phyloP scores from a whole-genome alignment of 2,113 vertebrate genomes.

The Plotosus lineatus region DNA sequence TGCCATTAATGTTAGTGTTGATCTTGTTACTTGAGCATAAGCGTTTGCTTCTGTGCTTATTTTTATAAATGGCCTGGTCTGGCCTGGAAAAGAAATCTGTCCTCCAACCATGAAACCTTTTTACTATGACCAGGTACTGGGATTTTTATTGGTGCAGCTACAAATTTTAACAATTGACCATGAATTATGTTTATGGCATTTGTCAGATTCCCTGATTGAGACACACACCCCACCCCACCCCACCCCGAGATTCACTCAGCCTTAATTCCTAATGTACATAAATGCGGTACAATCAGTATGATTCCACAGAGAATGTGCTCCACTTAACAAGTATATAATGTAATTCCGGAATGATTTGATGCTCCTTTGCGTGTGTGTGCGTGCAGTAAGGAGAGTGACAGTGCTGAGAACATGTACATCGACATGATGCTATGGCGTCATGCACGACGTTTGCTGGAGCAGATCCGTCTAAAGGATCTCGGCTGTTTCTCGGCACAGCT shows the following conservation, averaged over 20 bases:
- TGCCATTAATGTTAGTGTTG: neutral
- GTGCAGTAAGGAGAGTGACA: conserved; percentile 83
- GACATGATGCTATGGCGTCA: conserved; percentile 99
- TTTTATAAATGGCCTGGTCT: neutral
- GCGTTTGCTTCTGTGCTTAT: neutral
- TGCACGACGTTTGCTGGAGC: conserved; percentile 90
- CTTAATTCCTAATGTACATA: too few relatives aligned
- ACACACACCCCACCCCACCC: too few relatives aligned
- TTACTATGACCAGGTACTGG: neutral
- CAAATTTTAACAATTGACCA: too few relatives aligned
- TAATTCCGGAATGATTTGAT: neutral
- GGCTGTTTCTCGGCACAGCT: conserved; percentile 94
- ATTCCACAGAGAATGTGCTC: too few relatives aligned
- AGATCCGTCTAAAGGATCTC: conserved; percentile 90
- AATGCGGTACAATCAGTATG: too few relatives aligned
- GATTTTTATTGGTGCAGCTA: too few relatives aligned
- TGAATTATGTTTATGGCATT: too few relatives aligned
- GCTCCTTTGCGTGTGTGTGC: conserved; percentile 31
- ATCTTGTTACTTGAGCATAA: neutral
- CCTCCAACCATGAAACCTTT: neutral
- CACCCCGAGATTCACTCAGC: too few relatives aligned
- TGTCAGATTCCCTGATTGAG: too few relatives aligned
- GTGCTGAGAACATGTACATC: conserved; percentile 96
- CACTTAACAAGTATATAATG: neutral
- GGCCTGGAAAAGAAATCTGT: neutral